Base-by-base conservation (phyloP, 2,797 vertebrate genomes). In the Eremophila alpestris region DNA sequence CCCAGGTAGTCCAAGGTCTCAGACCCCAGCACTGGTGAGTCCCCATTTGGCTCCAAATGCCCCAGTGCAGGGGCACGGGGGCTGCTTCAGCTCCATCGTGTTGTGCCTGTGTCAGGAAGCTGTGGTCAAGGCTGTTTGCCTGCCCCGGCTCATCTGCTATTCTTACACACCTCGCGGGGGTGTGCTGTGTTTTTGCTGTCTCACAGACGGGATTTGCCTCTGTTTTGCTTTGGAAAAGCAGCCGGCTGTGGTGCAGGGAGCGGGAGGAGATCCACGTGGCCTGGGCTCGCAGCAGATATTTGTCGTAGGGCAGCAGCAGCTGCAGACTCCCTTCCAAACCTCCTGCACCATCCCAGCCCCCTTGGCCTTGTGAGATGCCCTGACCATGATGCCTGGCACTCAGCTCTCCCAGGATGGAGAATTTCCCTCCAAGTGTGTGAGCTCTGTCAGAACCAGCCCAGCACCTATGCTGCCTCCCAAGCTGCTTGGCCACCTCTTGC, bases 11-110 rank as follows among this genome's bases (percentile, higher is more conserved):
- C 19, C 8, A 4, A 40, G 58, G 55, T 63, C 75, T 73, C 16
- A 10, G 34, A 22, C 4, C 7, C 2, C 34, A 7, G 7, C 10
- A 19, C n/a, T 0, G 0, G 10, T 0, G 4, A 63, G 34, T 29
- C 49, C 40, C 58, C 1, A 0, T 7, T 7, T 5, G 7, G 62
- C 65, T 46, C 13, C 7, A 3, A 34, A 40, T 7, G 32, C 36
- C 51, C 65, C 54, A 15, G 65, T 9, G 1, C 70, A 10, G 62
- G 26, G 69, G 45, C 23, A 1, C 43, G 5, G 41, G 24, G 64
- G 29, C 16, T 51, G 64, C 60, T 40, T 23, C 59, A 9, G 3
- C 54, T 36, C 59, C 52, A 5, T 30, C 43, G 34, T 46, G 13
- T 2, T 3, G 30, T 22, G 51, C 51, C 77, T 17, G 3, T 2